Evolutionary conservation across 2,113 vertebrate species (phyloP).

Genomic region (Mellivora capensis): DNA sequence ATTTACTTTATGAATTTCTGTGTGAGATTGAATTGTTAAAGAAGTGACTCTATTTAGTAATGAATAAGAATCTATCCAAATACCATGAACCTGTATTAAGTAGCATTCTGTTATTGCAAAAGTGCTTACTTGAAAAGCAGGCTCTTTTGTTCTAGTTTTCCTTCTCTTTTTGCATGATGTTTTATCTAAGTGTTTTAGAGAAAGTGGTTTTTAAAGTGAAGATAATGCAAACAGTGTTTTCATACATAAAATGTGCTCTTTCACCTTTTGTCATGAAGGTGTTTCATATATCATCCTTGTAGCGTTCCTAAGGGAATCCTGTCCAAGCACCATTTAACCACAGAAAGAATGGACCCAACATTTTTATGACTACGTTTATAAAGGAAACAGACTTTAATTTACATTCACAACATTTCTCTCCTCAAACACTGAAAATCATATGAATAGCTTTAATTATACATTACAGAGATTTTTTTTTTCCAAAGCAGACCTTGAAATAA

Average conservation of each 20-base stretch:
- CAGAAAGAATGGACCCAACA: slow-evolving; percentile 17
- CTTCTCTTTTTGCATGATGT: background rate
- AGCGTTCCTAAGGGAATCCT: slow-evolving; percentile 48
- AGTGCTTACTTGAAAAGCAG: background rate
- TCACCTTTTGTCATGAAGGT: slow-evolving; percentile 25
- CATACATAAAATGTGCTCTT: background rate
- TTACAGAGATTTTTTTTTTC: slow-evolving; percentile 28
- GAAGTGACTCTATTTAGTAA: background rate
- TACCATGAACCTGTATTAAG: background rate
- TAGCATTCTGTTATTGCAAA: background rate
- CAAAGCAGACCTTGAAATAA: slow-evolving; percentile 50
- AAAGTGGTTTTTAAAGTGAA: slow-evolving; percentile 35
- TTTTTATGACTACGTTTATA: slow-evolving; percentile 45
- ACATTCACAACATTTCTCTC: slow-evolving; percentile 38
- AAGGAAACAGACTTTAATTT: slow-evolving; percentile 58
- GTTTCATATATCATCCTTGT: slow-evolving; percentile 35
- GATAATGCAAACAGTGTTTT: slow-evolving; percentile 6
- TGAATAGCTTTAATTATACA: slow-evolving; percentile 68
- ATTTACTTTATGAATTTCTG: background rate
- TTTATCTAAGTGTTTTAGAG: slow-evolving; percentile 14
- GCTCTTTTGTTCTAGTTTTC: background rate
- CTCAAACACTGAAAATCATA: slow-evolving; percentile 64
- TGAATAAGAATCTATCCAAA: background rate
- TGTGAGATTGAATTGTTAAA: background rate
- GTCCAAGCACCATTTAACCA: slow-evolving; percentile 30